Conservation (phyloP, 2,797 vertebrate genomes). For the Scyliorhinus canicula region DNA sequence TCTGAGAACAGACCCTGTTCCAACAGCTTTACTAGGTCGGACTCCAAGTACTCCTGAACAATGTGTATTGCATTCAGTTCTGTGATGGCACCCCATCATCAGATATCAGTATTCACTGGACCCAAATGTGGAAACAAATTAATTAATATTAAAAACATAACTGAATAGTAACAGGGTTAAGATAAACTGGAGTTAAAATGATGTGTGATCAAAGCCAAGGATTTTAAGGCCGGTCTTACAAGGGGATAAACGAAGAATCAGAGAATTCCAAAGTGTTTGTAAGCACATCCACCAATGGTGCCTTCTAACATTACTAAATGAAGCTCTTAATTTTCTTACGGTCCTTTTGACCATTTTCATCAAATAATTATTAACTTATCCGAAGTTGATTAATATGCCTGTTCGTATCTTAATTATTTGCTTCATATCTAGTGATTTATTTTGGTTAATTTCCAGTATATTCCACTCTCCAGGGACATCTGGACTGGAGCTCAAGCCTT, state of each 20-base stretch:
- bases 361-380: background rate
- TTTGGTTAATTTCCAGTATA: background rate
- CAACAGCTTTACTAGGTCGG: slow-evolving; percentile 89
- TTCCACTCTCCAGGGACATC: background rate
- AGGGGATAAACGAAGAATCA: background rate
- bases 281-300: background rate
- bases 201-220: background rate
- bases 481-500: background rate
- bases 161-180: background rate
- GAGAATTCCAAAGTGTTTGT: background rate
- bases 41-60: slow-evolving; percentile 99
- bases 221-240: background rate
- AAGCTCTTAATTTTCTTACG: background rate
- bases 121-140: no score
- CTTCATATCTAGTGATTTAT: background rate
- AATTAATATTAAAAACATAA: no score
- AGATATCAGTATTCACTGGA: slow-evolving; percentile 79
- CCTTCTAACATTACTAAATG: background rate
- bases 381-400: background rate
- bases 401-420: background rate
- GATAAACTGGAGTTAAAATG: background rate
- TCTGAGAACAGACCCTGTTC: slow-evolving; percentile 90
- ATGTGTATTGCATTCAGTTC: slow-evolving; percentile 98
- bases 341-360: background rate
- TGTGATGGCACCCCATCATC: slow-evolving; percentile 87